These are phyloP conservation scores for Phrynocephalus forsythii DNA, from an alignment of 2,797 vertebrate genomes.

Conservation along the genomic window DNA sequence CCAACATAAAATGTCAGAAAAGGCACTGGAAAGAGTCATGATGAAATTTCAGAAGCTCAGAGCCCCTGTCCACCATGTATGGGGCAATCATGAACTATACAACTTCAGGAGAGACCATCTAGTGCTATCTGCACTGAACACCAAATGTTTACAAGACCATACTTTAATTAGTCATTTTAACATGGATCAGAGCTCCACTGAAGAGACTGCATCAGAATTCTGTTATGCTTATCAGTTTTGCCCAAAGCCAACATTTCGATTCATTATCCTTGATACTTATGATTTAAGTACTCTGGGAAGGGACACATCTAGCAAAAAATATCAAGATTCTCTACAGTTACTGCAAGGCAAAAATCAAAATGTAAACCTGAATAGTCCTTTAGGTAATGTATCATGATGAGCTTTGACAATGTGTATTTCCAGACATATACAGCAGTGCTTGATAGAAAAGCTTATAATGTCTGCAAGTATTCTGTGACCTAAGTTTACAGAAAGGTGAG, in stretches of 20 bases:
- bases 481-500: not conserved
- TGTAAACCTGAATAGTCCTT: conserved; percentile 85
- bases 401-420: not conserved
- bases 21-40: conserved; percentile 82
- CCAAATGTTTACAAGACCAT: conserved; percentile 56
- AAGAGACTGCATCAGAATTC: conserved; percentile 51
- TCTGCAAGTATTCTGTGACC: not conserved
- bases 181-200: not conserved
- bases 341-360: conserved; percentile 86
- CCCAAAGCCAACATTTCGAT: conserved; percentile 81
- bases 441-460: not conserved
- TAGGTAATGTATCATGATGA: conserved; percentile 76
- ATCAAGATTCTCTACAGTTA: conserved; percentile 77
- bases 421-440: not conserved
- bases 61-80: conserved; percentile 87
- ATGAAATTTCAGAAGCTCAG: conserved; percentile 73
- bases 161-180: not conserved
- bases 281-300: conserved; percentile 88
- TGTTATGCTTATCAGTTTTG: conserved; percentile 89
- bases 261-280: conserved; percentile 90
- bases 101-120: conserved; percentile 88
- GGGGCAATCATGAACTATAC: conserved; percentile 97
- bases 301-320: conserved; percentile 77
- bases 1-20: conserved; percentile 72
- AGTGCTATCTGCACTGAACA: conserved; percentile 81